These are phyloP conservation scores for Ophion ellenae DNA, from an alignment of 2,888 invertebrate genomes.

Conservation along the genomic window DNA sequence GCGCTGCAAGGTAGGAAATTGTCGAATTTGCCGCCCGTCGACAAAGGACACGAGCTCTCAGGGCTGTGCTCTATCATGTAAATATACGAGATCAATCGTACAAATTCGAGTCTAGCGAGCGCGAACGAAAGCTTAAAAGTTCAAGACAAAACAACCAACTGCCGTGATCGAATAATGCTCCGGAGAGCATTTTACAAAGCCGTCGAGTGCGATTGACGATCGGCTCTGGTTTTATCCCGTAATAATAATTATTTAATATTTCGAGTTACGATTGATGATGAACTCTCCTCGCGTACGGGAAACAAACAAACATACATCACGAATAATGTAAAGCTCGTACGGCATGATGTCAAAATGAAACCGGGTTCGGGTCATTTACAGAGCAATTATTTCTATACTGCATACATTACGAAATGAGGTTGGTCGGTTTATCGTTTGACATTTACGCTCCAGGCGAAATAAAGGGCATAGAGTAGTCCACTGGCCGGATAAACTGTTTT, in stretches of 20 bases:
- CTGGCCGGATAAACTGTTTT: background rate
- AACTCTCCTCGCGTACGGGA: slow-evolving; percentile 21
- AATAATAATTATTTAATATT: slow-evolving; percentile 42
- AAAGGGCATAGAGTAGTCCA: background rate
- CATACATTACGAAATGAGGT: background rate
- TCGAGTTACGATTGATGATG: slow-evolving; percentile 17
- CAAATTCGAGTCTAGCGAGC: background rate
- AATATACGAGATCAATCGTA: slow-evolving; percentile 71
- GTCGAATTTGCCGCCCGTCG: slow-evolving; percentile 89
- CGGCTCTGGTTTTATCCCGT: slow-evolving; percentile 55
- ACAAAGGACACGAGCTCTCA: slow-evolving; percentile 91
- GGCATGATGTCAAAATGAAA: slow-evolving; percentile 68
- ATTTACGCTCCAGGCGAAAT: slow-evolving; percentile 29
- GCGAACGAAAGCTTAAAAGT: slow-evolving; percentile 7
- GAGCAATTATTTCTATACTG: slow-evolving; percentile 20
- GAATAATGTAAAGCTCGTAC: slow-evolving; percentile 74
- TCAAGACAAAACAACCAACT: slow-evolving; percentile 50
- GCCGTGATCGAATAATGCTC: slow-evolving; percentile 53
- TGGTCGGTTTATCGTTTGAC: slow-evolving; percentile 40
- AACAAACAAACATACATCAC: slow-evolving; percentile 30
- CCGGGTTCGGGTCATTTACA: background rate
- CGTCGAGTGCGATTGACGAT: slow-evolving; percentile 36
- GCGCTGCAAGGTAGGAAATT: slow-evolving; percentile 88
- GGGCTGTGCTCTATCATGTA: slow-evolving; percentile 95
- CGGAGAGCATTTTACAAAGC: slow-evolving; percentile 37